Conservation (phyloP, 92 coral and sea anemone species). For the Parazoanthus atlanticus region DNA sequence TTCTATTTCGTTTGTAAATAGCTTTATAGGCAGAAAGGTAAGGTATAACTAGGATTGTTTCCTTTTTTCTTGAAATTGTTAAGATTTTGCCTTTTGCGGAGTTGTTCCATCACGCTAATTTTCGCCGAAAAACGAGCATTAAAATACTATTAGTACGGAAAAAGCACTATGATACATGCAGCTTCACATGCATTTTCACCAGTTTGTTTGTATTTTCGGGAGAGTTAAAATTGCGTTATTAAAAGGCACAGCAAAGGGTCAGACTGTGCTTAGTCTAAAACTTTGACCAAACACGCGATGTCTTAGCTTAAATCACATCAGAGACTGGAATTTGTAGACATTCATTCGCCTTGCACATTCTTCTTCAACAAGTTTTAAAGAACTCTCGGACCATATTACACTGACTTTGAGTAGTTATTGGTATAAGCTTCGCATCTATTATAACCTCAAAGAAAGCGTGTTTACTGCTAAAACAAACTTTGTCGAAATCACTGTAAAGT, state of each 20-base stretch:
- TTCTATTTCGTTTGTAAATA: not conserved
- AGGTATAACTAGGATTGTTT: no score
- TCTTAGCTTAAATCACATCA: not conserved
- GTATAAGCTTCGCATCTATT: not conserved
- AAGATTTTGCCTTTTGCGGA: not conserved
- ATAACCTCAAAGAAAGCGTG: slow-evolving; percentile 35
- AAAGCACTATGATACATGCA: not conserved
- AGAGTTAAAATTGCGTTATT: not conserved
- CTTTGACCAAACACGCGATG: not conserved
- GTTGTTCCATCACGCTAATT: not conserved
- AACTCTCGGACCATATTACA: not conserved
- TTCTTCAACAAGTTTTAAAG: not conserved
- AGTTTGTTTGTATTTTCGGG: not conserved
- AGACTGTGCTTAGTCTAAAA: not conserved
- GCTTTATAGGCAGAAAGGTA: no score
- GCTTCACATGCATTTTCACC: not conserved
- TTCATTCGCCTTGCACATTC: not conserved
- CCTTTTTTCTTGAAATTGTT: not conserved
- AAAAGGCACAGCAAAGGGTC: not conserved
- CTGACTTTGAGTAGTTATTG: not conserved
- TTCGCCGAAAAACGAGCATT: not conserved
- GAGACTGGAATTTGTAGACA: not conserved
- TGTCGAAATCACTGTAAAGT: slow-evolving; percentile 34
- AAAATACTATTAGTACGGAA: not conserved
- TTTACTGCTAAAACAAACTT: slow-evolving; percentile 46